Evolutionary conservation across 2,113 vertebrate species (phyloP).

Genomic region (Gnathonemus longibarbis): DNA sequence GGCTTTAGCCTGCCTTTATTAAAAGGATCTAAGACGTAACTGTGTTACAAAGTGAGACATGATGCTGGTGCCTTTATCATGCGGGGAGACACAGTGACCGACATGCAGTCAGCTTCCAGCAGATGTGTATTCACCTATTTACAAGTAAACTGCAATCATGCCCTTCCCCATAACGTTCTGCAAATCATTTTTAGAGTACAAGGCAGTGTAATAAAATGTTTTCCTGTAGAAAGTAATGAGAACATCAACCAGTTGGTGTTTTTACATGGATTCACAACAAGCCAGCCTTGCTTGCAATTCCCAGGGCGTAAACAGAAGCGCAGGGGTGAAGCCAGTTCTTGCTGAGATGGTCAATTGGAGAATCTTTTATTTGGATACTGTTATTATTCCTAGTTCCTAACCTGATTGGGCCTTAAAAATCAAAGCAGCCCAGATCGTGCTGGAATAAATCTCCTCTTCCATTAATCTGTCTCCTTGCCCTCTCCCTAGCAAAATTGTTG

Average conservation of each 20-base stretch:
- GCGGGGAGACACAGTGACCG: constrained; percentile 25
- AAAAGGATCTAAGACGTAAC: constrained; percentile 62
- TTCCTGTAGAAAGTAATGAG: constrained; percentile 14
- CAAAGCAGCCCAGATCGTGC: constrained; percentile 71
- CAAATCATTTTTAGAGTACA: constrained; percentile 19
- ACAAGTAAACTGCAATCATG: constrained; percentile 2
- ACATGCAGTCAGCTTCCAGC: not conserved
- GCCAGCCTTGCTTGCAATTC: constrained; percentile 38
- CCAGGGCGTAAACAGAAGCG: constrained; percentile 29
- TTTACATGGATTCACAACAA: constrained; percentile 38
- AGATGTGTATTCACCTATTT: constrained; percentile 9
- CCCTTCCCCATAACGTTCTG: not conserved
- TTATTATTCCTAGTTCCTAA: constrained; percentile 61
- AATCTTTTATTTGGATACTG: constrained; percentile 60
- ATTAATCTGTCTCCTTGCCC: constrained; percentile 62
- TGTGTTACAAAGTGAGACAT: constrained; percentile 53
- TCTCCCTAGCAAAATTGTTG: constrained; percentile 54
- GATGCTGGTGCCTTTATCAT: constrained; percentile 43
- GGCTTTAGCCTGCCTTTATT: constrained; percentile 58
- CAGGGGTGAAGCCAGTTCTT: constrained; percentile 47
- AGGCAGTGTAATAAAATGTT: constrained; percentile 6
- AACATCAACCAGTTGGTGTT: constrained; percentile 32
- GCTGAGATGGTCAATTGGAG: constrained; percentile 65
- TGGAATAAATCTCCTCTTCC: constrained; percentile 59
- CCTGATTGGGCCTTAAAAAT: constrained; percentile 68